phyloP scores from a whole-genome alignment of 2,113 vertebrate species.

The Indicator maculatus region DNA sequence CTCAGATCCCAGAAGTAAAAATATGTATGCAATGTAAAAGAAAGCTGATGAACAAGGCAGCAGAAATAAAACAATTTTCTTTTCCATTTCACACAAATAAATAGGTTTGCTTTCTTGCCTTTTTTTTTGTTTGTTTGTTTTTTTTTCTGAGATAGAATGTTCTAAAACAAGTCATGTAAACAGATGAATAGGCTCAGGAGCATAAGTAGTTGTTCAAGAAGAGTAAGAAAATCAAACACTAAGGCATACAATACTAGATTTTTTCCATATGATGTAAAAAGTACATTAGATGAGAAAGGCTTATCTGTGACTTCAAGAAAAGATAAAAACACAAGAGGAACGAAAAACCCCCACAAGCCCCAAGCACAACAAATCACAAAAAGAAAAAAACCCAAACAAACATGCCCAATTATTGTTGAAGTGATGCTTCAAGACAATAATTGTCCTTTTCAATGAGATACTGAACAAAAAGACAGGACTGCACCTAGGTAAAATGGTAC shows the following conservation, averaged over 20 bases:
- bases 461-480: neutral
- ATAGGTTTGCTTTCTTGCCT: neutral
- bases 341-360: neutral
- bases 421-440: constrained; percentile 6
- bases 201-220: neutral
- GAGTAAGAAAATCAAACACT: neutral
- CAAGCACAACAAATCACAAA: neutral
- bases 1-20: neutral
- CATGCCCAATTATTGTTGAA: neutral
- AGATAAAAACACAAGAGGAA: neutral
- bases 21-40: neutral
- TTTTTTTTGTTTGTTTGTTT: neutral
- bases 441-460: neutral
- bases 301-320: constrained; percentile 34
- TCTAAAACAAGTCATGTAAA: neutral
- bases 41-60: neutral
- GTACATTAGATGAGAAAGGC: neutral
- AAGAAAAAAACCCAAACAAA: too few species aligned
- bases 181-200: neutral
- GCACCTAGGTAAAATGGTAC: neutral
- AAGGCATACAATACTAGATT: neutral
- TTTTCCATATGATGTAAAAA: neutral
- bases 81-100: neutral
- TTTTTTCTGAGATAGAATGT: neutral
- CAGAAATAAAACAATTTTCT: neutral